Conservation (phyloP, 2,888 invertebrate genomes). For the Pandemis corylana region DNA sequence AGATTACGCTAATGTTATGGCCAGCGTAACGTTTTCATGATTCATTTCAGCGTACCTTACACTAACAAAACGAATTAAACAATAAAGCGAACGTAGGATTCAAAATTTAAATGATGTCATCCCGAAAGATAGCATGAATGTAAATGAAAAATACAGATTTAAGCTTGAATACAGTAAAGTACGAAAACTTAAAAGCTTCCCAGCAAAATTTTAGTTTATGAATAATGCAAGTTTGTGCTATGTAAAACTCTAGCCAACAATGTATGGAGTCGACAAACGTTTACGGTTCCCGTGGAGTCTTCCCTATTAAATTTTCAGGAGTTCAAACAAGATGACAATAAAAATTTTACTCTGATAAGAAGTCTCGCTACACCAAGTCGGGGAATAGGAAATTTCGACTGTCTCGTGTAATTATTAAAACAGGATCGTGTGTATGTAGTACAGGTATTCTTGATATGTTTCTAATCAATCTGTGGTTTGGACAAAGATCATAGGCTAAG, state of each 20-base stretch:
- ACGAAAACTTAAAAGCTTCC: slow-evolving; percentile 38
- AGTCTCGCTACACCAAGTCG: slow-evolving; percentile 45
- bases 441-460: too few species aligned
- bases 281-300: slow-evolving; percentile 52
- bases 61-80: slow-evolving; percentile 35
- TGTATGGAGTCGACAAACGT: slow-evolving; percentile 57
- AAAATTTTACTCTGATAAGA: slow-evolving; percentile 60
- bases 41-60: background rate
- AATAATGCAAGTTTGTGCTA: slow-evolving; percentile 42
- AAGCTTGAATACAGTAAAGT: slow-evolving; percentile 26
- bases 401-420: too few species aligned
- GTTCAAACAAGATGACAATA: slow-evolving; percentile 61
- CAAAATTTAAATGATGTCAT: slow-evolving; percentile 3
- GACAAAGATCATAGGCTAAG: too few species aligned
- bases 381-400: too few species aligned
- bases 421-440: too few species aligned
- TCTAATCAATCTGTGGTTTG: too few species aligned
- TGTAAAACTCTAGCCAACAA: slow-evolving; percentile 49
- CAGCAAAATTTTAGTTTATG: slow-evolving; percentile 42
- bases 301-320: slow-evolving; percentile 58
- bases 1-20: too few species aligned
- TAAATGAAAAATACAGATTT: slow-evolving; percentile 37
- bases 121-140: slow-evolving; percentile 23
- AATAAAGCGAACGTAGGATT: slow-evolving; percentile 44
- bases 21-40: too few species aligned